Percentiles rank a stretch among this genome's conserved stretches.
Evolutionary conservation across 2,888 invertebrate genomes (phyloP).

Genomic region (Heliconius charithonia): DNA sequence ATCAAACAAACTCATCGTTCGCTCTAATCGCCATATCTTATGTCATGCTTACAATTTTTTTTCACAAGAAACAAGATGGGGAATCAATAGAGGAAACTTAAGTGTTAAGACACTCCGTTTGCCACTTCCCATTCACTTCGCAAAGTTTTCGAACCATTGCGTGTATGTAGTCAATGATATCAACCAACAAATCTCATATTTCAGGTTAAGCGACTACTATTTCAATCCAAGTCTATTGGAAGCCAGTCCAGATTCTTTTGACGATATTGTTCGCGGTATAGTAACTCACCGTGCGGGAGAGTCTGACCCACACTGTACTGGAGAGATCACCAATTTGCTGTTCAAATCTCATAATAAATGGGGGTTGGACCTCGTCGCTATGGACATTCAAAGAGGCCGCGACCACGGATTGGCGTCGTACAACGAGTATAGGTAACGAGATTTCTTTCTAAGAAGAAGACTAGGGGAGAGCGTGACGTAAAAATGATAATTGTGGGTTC

Average conservation of each 20-base stretch:
- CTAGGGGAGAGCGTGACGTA: too few species aligned
- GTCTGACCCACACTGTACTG: conserved; percentile 82
- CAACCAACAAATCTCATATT: conserved; percentile 26
- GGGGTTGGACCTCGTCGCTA: conserved; percentile 85
- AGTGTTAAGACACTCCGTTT: too few species aligned
- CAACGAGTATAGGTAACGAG: conserved; percentile 85
- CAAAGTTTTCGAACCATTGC: too few species aligned
- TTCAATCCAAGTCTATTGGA: conserved; percentile 83
- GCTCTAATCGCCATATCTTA: too few species aligned
- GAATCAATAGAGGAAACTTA: too few species aligned
- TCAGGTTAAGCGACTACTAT: conserved; percentile 82
- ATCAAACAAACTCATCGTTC: too few species aligned
- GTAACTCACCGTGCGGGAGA: conserved; percentile 82
- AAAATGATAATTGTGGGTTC: too few species aligned
- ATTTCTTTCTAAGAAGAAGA: too few species aligned
- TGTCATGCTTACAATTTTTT: too few species aligned
- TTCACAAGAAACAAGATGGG: too few species aligned
- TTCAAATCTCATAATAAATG: conserved; percentile 65
- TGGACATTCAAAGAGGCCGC: conserved; percentile 86
- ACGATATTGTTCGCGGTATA: conserved; percentile 82
- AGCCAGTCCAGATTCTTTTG: conserved; percentile 72
- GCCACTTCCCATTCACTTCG: too few species aligned
- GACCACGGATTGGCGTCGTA: conserved; percentile 87
- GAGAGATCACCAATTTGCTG: conserved; percentile 77
- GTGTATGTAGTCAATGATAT: too few species aligned